Base-by-base conservation (phyloP, 1,140 invertebrate species). In the Aphis gossypii region DNA sequence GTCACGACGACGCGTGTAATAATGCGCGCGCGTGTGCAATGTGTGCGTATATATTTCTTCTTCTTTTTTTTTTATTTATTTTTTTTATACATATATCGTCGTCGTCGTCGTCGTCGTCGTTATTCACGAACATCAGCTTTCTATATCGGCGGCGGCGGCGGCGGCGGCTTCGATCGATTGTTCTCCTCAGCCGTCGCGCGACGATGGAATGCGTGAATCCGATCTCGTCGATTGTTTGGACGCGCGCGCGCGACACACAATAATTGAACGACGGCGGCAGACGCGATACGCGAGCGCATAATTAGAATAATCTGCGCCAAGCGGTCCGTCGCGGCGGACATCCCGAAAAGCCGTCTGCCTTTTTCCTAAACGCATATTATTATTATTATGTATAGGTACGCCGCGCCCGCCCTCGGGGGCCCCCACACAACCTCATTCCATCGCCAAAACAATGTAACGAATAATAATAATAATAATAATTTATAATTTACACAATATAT, bases 211-310 rank as follows among this genome's bases (percentile, higher is more conserved):
- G 91, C 46, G 46, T 54, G 91, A 92, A 92, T 92, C 91, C 51
- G 91, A 92, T 83, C 68, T 51, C 88, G 35, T 89, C 91, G 91
- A 92, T 92, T 92, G 91, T 92, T 92, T 68, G 38, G 76, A 76
- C 30, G 18, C 41, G 30, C 25, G 60, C 60, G 46, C 90, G 82
- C 90, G 68, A 91, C 60, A 84, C 41, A 83, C 46, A 35, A 88
- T 88, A 92, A 92, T 92, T 92, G 90, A 92, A 92, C 60, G 87
- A 51, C 48, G 87, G 87, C n/a, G 87, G 35, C 87, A 51, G 87
- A 86, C 48, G 84, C 68, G 56, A 91, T 86, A 86, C 3, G 54
- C 35, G 30, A 35, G 48, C 46, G 41, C 41, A 46, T 87, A 46
- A 87, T 87, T 87, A 46, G 84, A 87, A 87, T 87, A 87, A 87